Base-by-base conservation (phyloP, 2,113 vertebrate species). In the Pituophis catenifer region DNA sequence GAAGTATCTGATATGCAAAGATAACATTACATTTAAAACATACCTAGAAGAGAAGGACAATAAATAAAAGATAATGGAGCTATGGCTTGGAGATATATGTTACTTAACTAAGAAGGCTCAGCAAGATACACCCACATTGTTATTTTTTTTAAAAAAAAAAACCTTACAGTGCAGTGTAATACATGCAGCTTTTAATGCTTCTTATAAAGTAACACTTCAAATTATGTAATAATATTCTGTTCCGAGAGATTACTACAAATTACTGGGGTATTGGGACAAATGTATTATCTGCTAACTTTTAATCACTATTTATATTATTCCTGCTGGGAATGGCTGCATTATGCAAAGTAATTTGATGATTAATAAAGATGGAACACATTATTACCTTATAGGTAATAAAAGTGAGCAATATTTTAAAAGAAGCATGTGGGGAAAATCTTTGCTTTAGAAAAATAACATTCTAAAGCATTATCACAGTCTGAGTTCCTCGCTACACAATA, bases 91-190 rank as follows among this genome's bases (percentile, higher is more conserved):
- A 92, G 1, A 0, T 92, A 21, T 52, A 1, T 85, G 55, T 91
- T 91, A 17, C 50, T 92, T 54, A 93, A 54, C 86, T 44, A 94
- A 93, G 62, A 54, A 94, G 93, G 29, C 13, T 88, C 88, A 86
- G 58, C 33, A 86, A 48, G 50, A 55, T 19, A 0, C 23, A 24
- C 6, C 54, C 5, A 88, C n/a, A 57, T 44, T 85, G 65, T 62
- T n/a, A 93, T 92, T 50, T 57, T 92, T 5, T 65, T 62, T 0
- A 58, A 7, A 15, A 70, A 38, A 81, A 81, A 65, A 12, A n/a
- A 62, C 5, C 26, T 54, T 92, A 1, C 62, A 70, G 23, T 4
- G 26, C 1, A 89, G 0, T 19, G 29, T 89, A 89, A 54, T 21
- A 3, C 86, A 90, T 93, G 1, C 1, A 48, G 0, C 2, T 95